These are phyloP conservation scores for Hyposoter dolosus DNA, from an alignment of 2,888 invertebrate genomes.

Conservation along the genomic window DNA sequence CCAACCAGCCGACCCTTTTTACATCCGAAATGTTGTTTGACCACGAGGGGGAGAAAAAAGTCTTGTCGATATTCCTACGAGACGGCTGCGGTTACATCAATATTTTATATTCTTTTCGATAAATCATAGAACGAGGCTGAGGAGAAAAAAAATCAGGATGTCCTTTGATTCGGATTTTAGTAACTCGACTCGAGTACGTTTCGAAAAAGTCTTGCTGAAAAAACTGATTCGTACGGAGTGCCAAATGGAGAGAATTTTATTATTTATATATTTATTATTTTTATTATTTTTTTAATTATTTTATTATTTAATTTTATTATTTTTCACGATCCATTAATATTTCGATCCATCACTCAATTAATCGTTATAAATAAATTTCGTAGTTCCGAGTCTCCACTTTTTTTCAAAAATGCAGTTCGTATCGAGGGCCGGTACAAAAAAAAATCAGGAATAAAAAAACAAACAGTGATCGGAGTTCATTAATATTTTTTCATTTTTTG, in stretches of 20 bases:
- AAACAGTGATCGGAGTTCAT: not conserved
- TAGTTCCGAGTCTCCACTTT: no score
- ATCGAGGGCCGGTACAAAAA: not conserved
- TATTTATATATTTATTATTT: no score
- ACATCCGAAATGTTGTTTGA: conserved; percentile 8
- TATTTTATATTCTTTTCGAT: not conserved
- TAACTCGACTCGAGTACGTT: not conserved
- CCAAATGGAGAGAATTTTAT: not conserved
- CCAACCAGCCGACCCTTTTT: not conserved
- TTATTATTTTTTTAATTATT: no score
- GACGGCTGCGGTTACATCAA: not conserved
- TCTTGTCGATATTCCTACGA: not conserved
- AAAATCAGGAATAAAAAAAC: not conserved
- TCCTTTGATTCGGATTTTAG: not conserved
- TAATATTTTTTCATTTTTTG: not conserved
- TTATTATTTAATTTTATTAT: no score
- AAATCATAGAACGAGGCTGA: conserved; percentile 7
- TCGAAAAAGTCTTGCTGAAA: not conserved
- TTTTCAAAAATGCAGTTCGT: no score
- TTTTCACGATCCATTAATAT: not conserved
- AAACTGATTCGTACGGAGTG: not conserved
- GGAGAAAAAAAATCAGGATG: conserved; percentile 10
- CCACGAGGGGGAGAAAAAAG: conserved; percentile 1
- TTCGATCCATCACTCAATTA: not conserved
- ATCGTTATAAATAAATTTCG: not conserved